Conservation (phyloP, 2,113 vertebrate genomes). For the Zootoca vivipara region DNA sequence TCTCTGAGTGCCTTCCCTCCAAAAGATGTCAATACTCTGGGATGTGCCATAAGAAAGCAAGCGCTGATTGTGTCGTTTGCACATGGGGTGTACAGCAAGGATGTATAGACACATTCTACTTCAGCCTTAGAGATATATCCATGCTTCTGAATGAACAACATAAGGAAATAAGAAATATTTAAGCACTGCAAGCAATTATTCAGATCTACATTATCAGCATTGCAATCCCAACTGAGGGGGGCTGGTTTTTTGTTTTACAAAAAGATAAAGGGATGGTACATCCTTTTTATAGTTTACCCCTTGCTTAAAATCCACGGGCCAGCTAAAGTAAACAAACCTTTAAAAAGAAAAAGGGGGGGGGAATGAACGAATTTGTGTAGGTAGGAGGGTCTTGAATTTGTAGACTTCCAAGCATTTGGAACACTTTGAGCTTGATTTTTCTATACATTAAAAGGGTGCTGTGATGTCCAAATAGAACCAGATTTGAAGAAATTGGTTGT, state of each 20-base stretch:
- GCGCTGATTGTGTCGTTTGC: too few relatives aligned
- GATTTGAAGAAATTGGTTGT: background rate
- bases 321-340: background rate
- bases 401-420: background rate
- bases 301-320: background rate
- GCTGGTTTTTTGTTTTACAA: background rate
- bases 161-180: background rate
- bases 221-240: background rate
- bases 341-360: too few relatives aligned
- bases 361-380: background rate
- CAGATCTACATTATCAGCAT: background rate
- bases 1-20: too few relatives aligned
- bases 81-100: background rate
- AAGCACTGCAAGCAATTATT: background rate
- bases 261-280: background rate
- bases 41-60: too few relatives aligned
- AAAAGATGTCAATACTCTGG: too few relatives aligned
- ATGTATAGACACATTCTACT: background rate
- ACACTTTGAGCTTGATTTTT: background rate
- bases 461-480: background rate
- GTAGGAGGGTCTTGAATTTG: background rate
- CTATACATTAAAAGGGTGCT: background rate
- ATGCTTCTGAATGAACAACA: background rate
- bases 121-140: background rate
- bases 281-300: background rate